Conservation (phyloP, 2,888 invertebrate species). For the Noctuana brunneofusca region DNA sequence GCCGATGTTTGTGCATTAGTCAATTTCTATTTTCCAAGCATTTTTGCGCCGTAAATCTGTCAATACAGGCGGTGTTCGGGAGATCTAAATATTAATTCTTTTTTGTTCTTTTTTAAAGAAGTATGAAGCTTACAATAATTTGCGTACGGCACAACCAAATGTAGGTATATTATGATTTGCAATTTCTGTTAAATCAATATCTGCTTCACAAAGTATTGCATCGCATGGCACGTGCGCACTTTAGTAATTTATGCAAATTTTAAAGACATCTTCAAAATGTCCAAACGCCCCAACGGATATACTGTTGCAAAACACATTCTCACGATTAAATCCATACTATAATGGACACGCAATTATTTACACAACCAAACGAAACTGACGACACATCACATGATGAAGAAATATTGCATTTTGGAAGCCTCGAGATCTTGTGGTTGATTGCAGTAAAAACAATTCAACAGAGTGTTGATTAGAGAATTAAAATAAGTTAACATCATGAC, state of each 20-base stretch:
- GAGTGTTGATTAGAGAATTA: neutral
- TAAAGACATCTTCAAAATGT: conserved; percentile 1
- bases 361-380: conserved; percentile 36
- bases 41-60: conserved; percentile 48
- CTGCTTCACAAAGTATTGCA: no score
- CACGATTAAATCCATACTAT: conserved; percentile 41
- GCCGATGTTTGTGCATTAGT: conserved; percentile 36
- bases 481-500: no score
- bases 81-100: no score
- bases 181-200: no score
- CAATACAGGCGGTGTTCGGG: conserved; percentile 45
- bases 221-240: no score
- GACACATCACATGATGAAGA: conserved; percentile 36
- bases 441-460: conserved; percentile 12
- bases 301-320: conserved; percentile 38
- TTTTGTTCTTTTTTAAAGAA: no score
- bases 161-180: no score
- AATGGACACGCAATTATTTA: conserved; percentile 39
- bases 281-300: conserved; percentile 9
- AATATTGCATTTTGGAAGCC: conserved; percentile 36
- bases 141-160: no score
- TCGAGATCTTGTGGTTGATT: conserved; percentile 22
- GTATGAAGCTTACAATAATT: no score
- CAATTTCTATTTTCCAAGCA: conserved; percentile 41
- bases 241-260: no score